Base-by-base conservation (phyloP, 2,113 vertebrate genomes). In the Mesoclemmys tuberculata region DNA sequence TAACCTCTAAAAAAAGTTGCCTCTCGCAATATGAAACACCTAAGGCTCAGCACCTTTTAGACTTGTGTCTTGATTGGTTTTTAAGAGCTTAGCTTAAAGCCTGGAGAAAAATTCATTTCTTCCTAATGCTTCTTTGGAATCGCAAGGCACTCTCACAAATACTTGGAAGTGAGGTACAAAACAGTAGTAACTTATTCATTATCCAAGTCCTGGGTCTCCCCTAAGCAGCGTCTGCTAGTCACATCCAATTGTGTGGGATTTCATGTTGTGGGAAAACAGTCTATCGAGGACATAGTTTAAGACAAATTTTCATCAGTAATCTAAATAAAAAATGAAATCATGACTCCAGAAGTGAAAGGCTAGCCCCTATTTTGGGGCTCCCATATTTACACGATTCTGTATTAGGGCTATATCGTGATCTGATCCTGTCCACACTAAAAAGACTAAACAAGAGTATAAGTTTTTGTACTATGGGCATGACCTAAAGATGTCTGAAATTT, bases 231-330 rank as follows among this genome's bases (percentile, higher is more conserved):
- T 8, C 27, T 93, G 54, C 26, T 54, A 82, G 80, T 46, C 54
- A 79, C 26, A 21, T 5, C 27, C 41, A 41, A 78, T 10, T 9
- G 2, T 77, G n/a, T 52, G 24, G 8, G 18, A 80, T 68, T 74
- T 71, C 38, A 5, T 80, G 64, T 22, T 19, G n/a, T 18, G 4
- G 88, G 31, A 46, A 61, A 80, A 80, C 13, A 35, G 80, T 90
- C 51, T 68, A 81, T 8, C 80, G 18, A 13, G 90, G 91, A 83
- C 8, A 58, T 94, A 71, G 61, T 74, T 79, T 86, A 93, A 58
- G 35, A 51, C 31, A 31, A 1, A 79, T 78, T 94, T 95, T 87
- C 81, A 85, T 4, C 27, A 80, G 44, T 82, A 93, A 93, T 19
- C 46, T n/a, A 48, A 94, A 90, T 55, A 5, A 97, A 95, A 88